Percentiles rank a stretch among this genome's conserved stretches.
Conservation (phyloP, 2,797 vertebrate species). For the Perodicticus potto region DNA sequence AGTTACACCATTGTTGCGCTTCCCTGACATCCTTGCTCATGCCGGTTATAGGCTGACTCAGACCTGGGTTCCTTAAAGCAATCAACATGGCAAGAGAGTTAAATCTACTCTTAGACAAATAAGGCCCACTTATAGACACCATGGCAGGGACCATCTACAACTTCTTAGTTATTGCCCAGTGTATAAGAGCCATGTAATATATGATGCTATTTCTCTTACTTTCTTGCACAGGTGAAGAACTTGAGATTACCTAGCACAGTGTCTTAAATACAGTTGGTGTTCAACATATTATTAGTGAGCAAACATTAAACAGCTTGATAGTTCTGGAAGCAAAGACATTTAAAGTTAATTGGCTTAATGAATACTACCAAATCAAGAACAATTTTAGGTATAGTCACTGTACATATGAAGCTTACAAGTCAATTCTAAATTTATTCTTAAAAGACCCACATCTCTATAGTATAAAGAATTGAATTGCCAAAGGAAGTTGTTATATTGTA, state of each 20-base stretch:
- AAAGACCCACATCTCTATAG: background rate
- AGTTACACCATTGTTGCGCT: background rate
- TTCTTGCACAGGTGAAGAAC: background rate
- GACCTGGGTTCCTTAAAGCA: background rate
- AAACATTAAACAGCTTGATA: background rate
- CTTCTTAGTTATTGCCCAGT: background rate
- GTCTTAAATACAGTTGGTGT: background rate
- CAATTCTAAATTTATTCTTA: background rate
- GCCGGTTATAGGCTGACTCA: background rate
- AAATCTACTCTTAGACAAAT: conserved; percentile 36
- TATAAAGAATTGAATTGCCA: background rate
- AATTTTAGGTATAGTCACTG: background rate
- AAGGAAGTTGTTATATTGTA: background rate
- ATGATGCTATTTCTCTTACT: background rate
- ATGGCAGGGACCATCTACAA: background rate
- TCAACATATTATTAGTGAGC: background rate
- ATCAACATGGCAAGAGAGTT: background rate
- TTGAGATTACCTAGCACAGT: background rate
- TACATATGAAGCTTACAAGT: background rate
- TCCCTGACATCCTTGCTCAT: no score
- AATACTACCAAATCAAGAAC: background rate
- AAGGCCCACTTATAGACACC: background rate
- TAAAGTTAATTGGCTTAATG: background rate
- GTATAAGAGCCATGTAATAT: background rate
- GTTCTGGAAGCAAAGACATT: background rate